Conservation (phyloP, 1,140 invertebrate genomes). For the Charaxes varanes region DNA sequence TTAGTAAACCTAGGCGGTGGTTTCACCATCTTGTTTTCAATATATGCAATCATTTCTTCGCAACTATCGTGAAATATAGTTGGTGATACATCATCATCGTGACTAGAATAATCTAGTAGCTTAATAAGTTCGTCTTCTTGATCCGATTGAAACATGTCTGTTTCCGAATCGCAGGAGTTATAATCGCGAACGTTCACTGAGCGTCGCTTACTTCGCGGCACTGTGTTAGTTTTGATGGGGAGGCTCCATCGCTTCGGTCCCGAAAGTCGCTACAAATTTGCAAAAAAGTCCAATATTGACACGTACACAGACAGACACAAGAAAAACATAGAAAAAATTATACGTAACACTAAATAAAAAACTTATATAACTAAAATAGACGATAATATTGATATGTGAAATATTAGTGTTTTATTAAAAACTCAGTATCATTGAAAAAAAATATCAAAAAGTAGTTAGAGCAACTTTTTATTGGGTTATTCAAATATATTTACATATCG, state of each 20-base stretch:
- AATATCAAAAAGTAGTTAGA: no score
- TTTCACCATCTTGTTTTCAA: slow-evolving; percentile 46
- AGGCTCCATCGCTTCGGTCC: slow-evolving; percentile 67
- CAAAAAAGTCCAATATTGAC: slow-evolving; percentile 64
- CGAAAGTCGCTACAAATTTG: slow-evolving; percentile 51
- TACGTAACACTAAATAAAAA: no score
- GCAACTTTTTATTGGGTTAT: no score
- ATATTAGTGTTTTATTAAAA: no score
- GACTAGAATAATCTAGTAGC: slow-evolving; percentile 69
- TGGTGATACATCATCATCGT: slow-evolving; percentile 67
- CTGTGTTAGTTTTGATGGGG: slow-evolving; percentile 46
- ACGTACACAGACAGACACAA: slow-evolving; percentile 22
- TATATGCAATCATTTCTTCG: slow-evolving; percentile 56
- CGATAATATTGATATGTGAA: no score
- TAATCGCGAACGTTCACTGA: slow-evolving; percentile 47
- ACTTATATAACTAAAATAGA: no score
- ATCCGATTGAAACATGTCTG: slow-evolving; percentile 85
- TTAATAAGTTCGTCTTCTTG: slow-evolving; percentile 88
- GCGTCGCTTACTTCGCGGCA: slow-evolving; percentile 38
- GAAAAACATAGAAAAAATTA: no score
- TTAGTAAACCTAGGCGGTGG: slow-evolving; percentile 25
- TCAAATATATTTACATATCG: no score
- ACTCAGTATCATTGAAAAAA: no score
- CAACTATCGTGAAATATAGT: slow-evolving; percentile 63
- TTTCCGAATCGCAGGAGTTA: slow-evolving; percentile 78